These are phyloP conservation scores for Homarus americanus DNA, from an alignment of 1,140 invertebrate genomes.

Conservation along the genomic window DNA sequence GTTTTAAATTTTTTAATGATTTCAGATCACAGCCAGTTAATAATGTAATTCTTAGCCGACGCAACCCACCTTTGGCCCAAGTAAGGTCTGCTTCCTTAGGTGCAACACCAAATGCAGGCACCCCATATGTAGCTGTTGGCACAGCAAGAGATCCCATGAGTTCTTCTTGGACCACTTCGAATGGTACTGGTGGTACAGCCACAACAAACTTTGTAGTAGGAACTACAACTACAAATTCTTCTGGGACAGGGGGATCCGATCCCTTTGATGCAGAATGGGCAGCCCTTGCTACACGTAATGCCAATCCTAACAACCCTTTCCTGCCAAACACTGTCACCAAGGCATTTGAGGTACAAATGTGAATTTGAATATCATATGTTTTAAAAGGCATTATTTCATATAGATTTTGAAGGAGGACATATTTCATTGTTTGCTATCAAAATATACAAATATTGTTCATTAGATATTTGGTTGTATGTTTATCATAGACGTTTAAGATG, in stretches of 20 bases:
- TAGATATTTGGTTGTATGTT: background rate
- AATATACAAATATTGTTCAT: conserved; percentile 7
- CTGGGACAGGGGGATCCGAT: conserved; percentile 79
- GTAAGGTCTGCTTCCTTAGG: conserved; percentile 56
- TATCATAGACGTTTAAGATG: background rate
- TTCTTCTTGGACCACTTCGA: conserved; percentile 50
- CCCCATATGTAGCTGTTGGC: conserved; percentile 11
- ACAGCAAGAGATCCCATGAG: conserved; percentile 33
- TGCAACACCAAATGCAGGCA: conserved; percentile 27
- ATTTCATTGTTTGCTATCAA: background rate
- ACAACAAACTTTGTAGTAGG: conserved; percentile 15
- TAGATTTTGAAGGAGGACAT: background rate
- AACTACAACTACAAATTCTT: conserved; percentile 2
- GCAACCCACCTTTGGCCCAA: conserved; percentile 51
- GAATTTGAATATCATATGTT: conserved; percentile 58
- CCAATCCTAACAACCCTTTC: conserved; percentile 79
- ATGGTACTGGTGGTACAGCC: conserved; percentile 39
- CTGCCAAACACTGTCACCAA: conserved; percentile 79
- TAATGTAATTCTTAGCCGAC: background rate
- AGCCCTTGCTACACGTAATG: conserved; percentile 79
- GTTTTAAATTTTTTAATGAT: background rate
- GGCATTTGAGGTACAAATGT: conserved; percentile 82
- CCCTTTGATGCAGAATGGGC: conserved; percentile 94
- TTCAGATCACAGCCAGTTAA: conserved; percentile 32
- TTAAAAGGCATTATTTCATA: background rate